A percentile compares a stretch with the other conserved stretches of the same genome.
Evolutionary conservation across 2,797 vertebrate species (phyloP).

Genomic region (Chaunax sp.): DNA sequence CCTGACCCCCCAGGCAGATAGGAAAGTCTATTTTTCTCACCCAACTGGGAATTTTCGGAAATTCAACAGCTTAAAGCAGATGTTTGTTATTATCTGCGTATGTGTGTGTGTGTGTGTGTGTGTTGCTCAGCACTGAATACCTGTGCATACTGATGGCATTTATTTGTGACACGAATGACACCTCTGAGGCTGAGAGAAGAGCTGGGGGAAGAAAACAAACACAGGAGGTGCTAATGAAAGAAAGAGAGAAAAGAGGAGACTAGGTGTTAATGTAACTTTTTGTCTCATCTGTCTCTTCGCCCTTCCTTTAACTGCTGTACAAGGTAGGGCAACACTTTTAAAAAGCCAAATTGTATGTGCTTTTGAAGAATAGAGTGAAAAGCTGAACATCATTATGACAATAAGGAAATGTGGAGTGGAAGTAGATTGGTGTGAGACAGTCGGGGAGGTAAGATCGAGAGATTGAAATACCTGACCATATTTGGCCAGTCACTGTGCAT

Average conservation of each 20-base stretch:
- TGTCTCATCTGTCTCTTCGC: constrained; percentile 36
- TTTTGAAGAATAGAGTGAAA: constrained; percentile 10
- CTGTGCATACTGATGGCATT: constrained; percentile 66
- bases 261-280: constrained; percentile 54
- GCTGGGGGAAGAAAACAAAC: constrained; percentile 56
- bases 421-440: too few relatives aligned
- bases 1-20: constrained; percentile 1
- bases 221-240: constrained; percentile 67
- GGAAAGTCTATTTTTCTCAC: constrained; percentile 46
- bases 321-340: constrained; percentile 7
- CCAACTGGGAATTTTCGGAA: constrained; percentile 31
- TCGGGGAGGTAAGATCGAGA: too few relatives aligned
- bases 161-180: constrained; percentile 69
- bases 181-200: constrained; percentile 60
- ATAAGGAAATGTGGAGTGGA: neutral
- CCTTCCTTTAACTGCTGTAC: constrained; percentile 44
- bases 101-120: constrained; percentile 4
- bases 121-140: constrained; percentile 47
- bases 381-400: neutral
- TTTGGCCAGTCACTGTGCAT: neutral
- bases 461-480: neutral
- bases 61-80: constrained; percentile 51
- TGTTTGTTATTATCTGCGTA: constrained; percentile 35
- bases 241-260: constrained; percentile 47
- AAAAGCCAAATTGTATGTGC: neutral